Percentiles rank a stretch among this genome's conserved stretches.
Evolutionary conservation across 2,797 vertebrate species (phyloP).

Genomic region (Lates japonicus): DNA sequence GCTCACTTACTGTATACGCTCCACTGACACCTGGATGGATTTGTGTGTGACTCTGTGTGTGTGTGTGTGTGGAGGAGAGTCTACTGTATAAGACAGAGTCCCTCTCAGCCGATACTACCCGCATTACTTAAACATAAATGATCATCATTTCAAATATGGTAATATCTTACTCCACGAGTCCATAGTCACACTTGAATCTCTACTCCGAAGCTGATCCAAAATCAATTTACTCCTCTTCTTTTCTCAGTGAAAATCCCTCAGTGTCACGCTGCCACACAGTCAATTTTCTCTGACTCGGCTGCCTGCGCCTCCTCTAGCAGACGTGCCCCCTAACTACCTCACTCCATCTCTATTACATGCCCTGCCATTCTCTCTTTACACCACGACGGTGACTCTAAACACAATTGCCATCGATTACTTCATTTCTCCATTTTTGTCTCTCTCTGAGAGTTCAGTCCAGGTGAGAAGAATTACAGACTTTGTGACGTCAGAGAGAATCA

Average conservation of each 20-base stretch:
- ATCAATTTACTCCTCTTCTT: conserved; percentile 54
- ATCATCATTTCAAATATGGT: conserved; percentile 55
- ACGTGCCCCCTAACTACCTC: conserved; percentile 45
- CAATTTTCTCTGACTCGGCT: conserved; percentile 57
- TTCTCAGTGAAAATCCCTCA: conserved; percentile 56
- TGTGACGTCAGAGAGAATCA: no score
- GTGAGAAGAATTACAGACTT: conserved; percentile 17
- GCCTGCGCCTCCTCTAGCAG: conserved; percentile 28
- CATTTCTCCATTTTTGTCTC: conserved; percentile 43
- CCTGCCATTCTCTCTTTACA: conserved; percentile 62
- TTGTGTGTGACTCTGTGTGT: conserved; percentile 16
- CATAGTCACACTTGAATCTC: neutral
- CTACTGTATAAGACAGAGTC: conserved; percentile 34
- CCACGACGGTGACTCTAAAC: conserved; percentile 49
- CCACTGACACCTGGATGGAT: conserved; percentile 55
- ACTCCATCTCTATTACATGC: conserved; percentile 60
- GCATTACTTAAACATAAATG: conserved; percentile 30
- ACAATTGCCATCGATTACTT: conserved; percentile 67
- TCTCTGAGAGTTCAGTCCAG: conserved; percentile 38
- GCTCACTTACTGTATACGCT: conserved; percentile 62
- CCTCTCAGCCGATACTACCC: conserved; percentile 18
- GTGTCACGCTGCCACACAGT: conserved; percentile 50
- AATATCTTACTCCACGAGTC: conserved; percentile 39
- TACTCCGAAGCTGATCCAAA: conserved; percentile 50
- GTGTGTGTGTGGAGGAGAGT: conserved; percentile 4